Conservation (phyloP, 1,140 invertebrate genomes). For the Apis laboriosa region DNA sequence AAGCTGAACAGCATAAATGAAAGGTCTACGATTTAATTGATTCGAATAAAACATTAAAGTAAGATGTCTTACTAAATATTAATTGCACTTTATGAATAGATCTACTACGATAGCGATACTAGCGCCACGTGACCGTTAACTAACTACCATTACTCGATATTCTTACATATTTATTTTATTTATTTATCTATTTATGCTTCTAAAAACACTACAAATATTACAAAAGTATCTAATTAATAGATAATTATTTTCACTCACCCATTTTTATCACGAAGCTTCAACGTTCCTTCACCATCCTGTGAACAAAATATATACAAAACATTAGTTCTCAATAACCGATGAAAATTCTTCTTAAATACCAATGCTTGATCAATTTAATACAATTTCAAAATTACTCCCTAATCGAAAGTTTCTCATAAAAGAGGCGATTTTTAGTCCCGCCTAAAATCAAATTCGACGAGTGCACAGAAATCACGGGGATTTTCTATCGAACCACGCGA, state of each 20-base stretch:
- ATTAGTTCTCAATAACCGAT: neutral
- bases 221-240: no score
- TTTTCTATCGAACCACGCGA: conserved; percentile 6
- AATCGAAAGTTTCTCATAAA: neutral
- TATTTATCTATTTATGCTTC: no score
- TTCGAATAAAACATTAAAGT: neutral
- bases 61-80: neutral
- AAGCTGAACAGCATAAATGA: no score
- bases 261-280: no score
- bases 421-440: neutral
- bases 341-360: neutral
- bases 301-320: neutral
- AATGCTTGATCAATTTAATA: neutral
- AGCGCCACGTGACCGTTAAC: no score
- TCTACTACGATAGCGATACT: no score
- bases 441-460: neutral
- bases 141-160: no score
- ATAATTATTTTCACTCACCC: neutral
- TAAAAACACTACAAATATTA: no score
- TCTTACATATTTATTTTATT: no score
- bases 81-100: no score
- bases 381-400: neutral
- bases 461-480: neutral
- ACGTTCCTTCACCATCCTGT: neutral
- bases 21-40: neutral